Percentiles rank a stretch among this genome's conserved stretches.
Conservation (phyloP, 2,888 invertebrate species). For the Trichopria drosophilae region DNA sequence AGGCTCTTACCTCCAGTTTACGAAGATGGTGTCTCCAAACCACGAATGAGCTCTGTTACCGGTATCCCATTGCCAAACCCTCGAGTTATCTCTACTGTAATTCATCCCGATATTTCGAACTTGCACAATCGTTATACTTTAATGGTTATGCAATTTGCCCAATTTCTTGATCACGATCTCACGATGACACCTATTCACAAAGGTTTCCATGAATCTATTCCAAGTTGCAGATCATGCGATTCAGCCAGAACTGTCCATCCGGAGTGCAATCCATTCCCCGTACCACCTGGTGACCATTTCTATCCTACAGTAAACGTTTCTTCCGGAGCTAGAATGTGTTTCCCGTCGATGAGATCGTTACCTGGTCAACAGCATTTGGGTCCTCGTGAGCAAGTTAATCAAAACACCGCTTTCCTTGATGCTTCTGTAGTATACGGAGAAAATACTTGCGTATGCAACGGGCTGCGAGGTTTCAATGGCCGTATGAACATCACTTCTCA, state of each 20-base stretch:
- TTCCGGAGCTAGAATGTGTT: constrained; percentile 82
- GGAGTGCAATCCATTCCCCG: constrained; percentile 90
- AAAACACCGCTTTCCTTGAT: constrained; percentile 89
- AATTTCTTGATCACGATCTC: constrained; percentile 91
- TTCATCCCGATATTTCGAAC: constrained; percentile 91
- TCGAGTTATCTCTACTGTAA: constrained; percentile 79
- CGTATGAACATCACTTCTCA: constrained; percentile 79
- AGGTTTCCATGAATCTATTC: constrained; percentile 87
- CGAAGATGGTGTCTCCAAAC: constrained; percentile 85
- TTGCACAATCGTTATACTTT: constrained; percentile 84
- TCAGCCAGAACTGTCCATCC: constrained; percentile 86
- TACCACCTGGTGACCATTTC: constrained; percentile 86
- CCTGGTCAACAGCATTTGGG: constrained; percentile 88
- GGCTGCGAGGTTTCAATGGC: constrained; percentile 78
- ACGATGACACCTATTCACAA: constrained; percentile 92
- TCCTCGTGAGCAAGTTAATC: constrained; percentile 90
- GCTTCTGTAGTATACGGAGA: constrained; percentile 89
- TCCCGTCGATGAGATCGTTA: constrained; percentile 91
- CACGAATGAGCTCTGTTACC: constrained; percentile 72
- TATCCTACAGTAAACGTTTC: constrained; percentile 85
- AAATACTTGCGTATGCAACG: constrained; percentile 76
- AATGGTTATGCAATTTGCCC: constrained; percentile 94
- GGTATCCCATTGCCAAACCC: constrained; percentile 83
- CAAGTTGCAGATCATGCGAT: constrained; percentile 87
- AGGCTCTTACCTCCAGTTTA: constrained; percentile 83